Base-by-base conservation (phyloP, 2,888 invertebrate species). In the Apamea epomidion region DNA sequence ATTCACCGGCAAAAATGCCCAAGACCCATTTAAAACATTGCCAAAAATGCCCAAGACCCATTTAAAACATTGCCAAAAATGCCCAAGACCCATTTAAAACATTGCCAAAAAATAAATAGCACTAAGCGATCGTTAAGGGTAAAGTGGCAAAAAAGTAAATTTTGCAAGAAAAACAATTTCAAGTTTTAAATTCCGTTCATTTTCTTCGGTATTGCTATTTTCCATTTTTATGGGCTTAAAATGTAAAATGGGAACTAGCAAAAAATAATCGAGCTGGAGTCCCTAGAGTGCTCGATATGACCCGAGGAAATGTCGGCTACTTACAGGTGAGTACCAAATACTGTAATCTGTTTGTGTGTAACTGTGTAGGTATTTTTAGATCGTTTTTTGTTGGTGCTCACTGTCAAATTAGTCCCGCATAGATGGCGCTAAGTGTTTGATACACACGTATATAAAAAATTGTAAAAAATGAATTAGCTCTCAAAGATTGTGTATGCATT, bases 121-220 rank as follows among this genome's bases (percentile, higher is more conserved):
- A 65, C 54, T 64, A 58, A 58, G 60, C 72, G 76, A 58, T 65
- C 51, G 51, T 82, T 73, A 69, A 51, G 10, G 48, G 12, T 16
- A 37, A 68, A 54, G 37, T 75, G 72, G 60, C 64, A 54, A 68
- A 81, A 74, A 85, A 71, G 68, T 48, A 45, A 80, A 80, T 76
- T 77, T 83, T 45, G 51, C 58, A 80, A 80, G 76, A 86, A 86
- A 83, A 83, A 76, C 83, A 83, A 86, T 80, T 76, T 83, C 45
- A 86, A 80, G 70, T 81, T 85, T 81, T 67, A 79, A 75, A 78
- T 86, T 74, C 37, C 58, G 67, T 78, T 82, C 70, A 74, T 75
- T 86, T 75, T 42, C 82, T 75, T 62, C 25, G 78, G n/a, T 67
- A 85, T 74, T 76, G 78, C 79, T 79, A 62, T 75, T 84, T 84